Percentiles rank a stretch among this genome's conserved stretches.
phyloP scores from a whole-genome alignment of 2,888 invertebrate genomes.

The Odontomyia ornata region DNA sequence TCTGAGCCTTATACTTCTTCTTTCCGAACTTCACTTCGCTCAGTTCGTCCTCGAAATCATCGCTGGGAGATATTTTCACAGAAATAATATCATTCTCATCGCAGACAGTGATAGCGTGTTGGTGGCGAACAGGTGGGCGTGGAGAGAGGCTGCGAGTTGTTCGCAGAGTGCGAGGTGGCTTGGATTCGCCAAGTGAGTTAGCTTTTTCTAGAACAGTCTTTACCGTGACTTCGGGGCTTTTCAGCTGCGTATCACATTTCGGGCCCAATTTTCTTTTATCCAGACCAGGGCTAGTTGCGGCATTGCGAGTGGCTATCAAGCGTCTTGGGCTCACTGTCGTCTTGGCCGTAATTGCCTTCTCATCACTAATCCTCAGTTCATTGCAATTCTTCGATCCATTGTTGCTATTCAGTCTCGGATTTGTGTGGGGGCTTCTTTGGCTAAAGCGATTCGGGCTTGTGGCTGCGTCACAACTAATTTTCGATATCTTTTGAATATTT shows the following conservation, averaged over 20 bases:
- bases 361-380: slow-evolving; percentile 46
- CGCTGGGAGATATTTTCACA: slow-evolving; percentile 56
- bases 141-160: slow-evolving; percentile 57
- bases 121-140: slow-evolving; percentile 56
- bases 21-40: slow-evolving; percentile 49
- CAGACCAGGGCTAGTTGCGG: slow-evolving; percentile 59
- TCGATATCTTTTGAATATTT: slow-evolving; percentile 44
- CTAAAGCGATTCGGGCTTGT: slow-evolving; percentile 52
- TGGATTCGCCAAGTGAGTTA: slow-evolving; percentile 56
- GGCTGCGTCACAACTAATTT: slow-evolving; percentile 53
- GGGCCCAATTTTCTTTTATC: slow-evolving; percentile 59
- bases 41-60: slow-evolving; percentile 53
- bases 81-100: slow-evolving; percentile 56
- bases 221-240: slow-evolving; percentile 61
- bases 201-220: slow-evolving; percentile 58
- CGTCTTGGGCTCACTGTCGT: slow-evolving; percentile 52
- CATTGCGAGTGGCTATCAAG: slow-evolving; percentile 62
- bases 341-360: slow-evolving; percentile 46
- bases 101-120: slow-evolving; percentile 56
- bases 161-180: slow-evolving; percentile 55
- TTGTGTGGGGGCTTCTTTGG: slow-evolving; percentile 42
- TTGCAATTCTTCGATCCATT: slow-evolving; percentile 37
- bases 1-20: slow-evolving; percentile 57
- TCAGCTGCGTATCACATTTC: slow-evolving; percentile 72
- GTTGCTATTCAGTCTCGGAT: slow-evolving; percentile 40